Evolutionary conservation across 1,140 invertebrate genomes (phyloP), one percentile per base, ranked within the genome.

Genomic region (Acromyrmex heyeri): DNA sequence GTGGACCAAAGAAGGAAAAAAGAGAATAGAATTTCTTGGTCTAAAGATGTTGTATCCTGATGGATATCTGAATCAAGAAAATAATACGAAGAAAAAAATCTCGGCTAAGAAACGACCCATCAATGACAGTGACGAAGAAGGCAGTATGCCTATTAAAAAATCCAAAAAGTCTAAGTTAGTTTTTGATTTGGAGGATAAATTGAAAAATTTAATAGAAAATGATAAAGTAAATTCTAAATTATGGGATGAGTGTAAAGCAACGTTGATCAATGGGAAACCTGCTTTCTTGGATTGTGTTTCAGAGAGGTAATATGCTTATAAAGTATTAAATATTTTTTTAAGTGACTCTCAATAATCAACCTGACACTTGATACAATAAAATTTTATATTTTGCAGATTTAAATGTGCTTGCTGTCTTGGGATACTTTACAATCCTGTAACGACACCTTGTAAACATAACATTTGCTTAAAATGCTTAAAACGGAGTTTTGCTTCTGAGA

Each of bases 381-480:
- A 82, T 73, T 67, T 78, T 79, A 55, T 55, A 24, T 57, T 67
- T 95, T 93, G 44, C 91, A 97, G 96, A 38, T 98, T 98, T 93
- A 95, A 96, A 1, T 98, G 98, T 92, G 97, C 97, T 57, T 98
- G 97, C 88, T 98, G 98, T 92, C 97, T 98, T 93, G 97, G 98
- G 69, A 87, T 98, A 5, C 96, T 97, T 0, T 96, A 95, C 75
- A 96, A 96, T 86, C 98, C 98, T 0, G 95, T 98, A 3, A 98
- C 98, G 0, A 97, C 97, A 3, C 94, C 95, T 5, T 98, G 98
- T 89, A 92, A 94, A 62, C 98, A 98, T 91, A 98, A 98, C 91
- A 96, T 98, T 83, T 98, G 98, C 88, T 91, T 81, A 65, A 96
- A 96, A 1, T 98, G 97, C 93, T 92, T 98, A 62, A 96, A 96